Evolutionary conservation across 2,888 invertebrate genomes (phyloP).

Genomic region (Eurois occulta): DNA sequence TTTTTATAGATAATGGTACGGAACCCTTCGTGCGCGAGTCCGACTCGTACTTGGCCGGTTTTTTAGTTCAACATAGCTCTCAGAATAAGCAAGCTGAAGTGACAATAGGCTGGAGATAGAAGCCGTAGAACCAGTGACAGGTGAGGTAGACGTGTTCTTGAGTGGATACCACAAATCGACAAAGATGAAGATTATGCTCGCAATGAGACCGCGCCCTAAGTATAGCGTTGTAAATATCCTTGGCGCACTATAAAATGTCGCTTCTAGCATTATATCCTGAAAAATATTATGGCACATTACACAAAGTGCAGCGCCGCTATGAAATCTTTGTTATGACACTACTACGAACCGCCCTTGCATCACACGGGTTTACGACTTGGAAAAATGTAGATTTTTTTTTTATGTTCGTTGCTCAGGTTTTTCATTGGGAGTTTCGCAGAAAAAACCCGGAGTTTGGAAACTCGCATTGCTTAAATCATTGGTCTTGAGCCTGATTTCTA

Average conservation of each 20-base stretch:
- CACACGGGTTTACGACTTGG: neutral
- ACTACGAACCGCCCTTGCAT: constrained; percentile 1
- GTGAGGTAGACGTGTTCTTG: too few species aligned
- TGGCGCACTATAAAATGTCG: constrained; percentile 60
- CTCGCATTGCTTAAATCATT: neutral
- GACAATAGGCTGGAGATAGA: too few species aligned
- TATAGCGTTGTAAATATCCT: constrained; percentile 54
- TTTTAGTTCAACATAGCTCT: too few species aligned
- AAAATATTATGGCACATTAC: constrained; percentile 67
- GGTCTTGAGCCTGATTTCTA: neutral
- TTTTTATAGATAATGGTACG: too few species aligned
- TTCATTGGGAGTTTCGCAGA: neutral
- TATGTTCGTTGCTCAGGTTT: neutral
- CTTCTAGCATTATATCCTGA: constrained; percentile 55
- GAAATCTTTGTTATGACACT: constrained; percentile 59
- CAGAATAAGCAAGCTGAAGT: too few species aligned
- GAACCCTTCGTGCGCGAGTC: too few species aligned
- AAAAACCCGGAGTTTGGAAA: neutral
- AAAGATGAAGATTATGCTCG: neutral
- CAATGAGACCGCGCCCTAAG: neutral
- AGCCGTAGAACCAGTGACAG: too few species aligned
- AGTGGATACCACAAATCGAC: too few species aligned
- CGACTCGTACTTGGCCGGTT: too few species aligned
- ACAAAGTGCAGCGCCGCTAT: constrained; percentile 63
- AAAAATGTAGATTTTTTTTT: neutral